These are phyloP conservation scores for Gallinago jamesoni DNA, from an alignment of 2,113 vertebrate species.

Conservation along the genomic window DNA sequence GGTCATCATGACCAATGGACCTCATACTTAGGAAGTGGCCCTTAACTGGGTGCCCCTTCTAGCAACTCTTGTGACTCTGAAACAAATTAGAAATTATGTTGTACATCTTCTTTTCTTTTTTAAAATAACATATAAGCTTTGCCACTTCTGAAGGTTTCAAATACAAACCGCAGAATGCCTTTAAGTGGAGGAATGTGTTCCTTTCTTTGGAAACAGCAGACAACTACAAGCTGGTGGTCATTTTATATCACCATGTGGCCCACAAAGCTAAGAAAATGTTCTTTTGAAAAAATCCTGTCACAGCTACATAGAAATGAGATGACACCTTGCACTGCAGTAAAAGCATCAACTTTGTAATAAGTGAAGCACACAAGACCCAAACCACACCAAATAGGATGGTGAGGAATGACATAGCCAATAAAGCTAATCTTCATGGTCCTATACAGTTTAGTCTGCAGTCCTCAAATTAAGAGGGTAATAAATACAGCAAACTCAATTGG, in stretches of 20 bases:
- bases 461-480: background rate
- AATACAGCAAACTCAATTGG: background rate
- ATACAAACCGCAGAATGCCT: background rate
- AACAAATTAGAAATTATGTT: background rate
- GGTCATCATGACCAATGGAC: background rate
- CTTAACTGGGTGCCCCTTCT: background rate
- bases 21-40: background rate
- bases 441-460: background rate
- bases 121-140: background rate
- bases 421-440: background rate
- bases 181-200: background rate
- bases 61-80: background rate
- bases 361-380: background rate
- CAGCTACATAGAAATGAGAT: background rate
- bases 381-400: background rate
- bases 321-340: background rate
- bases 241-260: background rate
- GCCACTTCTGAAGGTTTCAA: background rate
- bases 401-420: background rate
- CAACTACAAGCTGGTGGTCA: background rate
- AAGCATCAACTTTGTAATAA: background rate
- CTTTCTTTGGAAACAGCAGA: background rate
- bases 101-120: background rate
- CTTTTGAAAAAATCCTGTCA: background rate
- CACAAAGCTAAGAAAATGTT: background rate